Conservation (phyloP, 2,888 invertebrate genomes). For the Ophioninae sp. region DNA sequence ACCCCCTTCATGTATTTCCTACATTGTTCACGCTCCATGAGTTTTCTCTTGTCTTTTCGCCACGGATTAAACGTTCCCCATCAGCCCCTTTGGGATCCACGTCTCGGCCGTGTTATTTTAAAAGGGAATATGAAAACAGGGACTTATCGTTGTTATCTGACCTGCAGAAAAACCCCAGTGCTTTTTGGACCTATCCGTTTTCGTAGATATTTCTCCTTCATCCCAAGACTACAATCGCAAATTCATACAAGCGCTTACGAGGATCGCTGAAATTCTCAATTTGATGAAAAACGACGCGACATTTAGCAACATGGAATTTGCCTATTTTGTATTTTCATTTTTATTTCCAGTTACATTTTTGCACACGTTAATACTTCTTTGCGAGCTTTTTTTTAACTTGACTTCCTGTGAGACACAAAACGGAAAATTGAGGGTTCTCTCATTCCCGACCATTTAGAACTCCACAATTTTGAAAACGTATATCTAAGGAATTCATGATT, state of each 20-base stretch:
- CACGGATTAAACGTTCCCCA: conserved; percentile 45
- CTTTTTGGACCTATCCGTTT: background rate
- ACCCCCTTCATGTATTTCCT: conserved; percentile 14
- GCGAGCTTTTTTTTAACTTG: too few species aligned
- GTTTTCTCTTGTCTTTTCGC: conserved; percentile 52
- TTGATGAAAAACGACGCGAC: background rate
- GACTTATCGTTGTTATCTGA: conserved; percentile 44
- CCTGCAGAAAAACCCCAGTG: conserved; percentile 28
- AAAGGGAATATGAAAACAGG: conserved; percentile 60
- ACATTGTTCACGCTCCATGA: conserved; percentile 46
- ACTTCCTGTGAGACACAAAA: too few species aligned
- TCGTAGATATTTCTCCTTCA: conserved; percentile 19
- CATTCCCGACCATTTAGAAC: too few species aligned
- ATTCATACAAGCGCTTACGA: background rate
- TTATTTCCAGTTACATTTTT: too few species aligned
- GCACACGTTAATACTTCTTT: too few species aligned
- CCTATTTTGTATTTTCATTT: too few species aligned
- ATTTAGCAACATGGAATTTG: too few species aligned
- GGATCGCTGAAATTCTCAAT: conserved; percentile 5
- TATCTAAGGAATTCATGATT: too few species aligned
- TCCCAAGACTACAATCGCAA: conserved; percentile 8
- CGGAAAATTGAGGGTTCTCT: too few species aligned
- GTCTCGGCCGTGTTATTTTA: conserved; percentile 42
- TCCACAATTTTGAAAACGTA: too few species aligned
- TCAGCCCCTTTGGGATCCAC: conserved; percentile 15